Base-by-base conservation (phyloP, 2,113 vertebrate genomes). In the Melanostigma gelatinosum region DNA sequence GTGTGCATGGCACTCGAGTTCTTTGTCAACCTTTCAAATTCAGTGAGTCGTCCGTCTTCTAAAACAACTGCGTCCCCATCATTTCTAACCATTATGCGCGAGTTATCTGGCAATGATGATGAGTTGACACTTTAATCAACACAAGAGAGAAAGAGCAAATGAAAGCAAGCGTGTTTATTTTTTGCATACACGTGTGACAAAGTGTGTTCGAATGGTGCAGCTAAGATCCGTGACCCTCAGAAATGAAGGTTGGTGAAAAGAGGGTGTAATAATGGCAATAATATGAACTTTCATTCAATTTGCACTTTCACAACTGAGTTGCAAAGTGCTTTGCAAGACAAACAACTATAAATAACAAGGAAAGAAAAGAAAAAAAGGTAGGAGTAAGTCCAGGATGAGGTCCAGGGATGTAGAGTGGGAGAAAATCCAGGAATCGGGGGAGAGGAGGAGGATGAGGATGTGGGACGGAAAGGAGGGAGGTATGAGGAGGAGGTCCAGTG, bases 261-360 rank as follows among this genome's bases (percentile, higher is more conserved):
- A 79, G 34, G 0, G 22, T 18, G 81, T 69, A 68, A 75, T 66
- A 4, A 81, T 42, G 69, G 27, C n/a, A 40, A 44, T 27, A 34
- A 62, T 20, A 64, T 72, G 24, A 63, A 52, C 36, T 61, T 91
- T 91, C 84, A 90, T 88, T 91, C 4, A 80, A 65, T 69, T n/a
- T 76, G 32, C 22, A 75, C 32, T 74, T 77, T 54, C 46, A 46
- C 32, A 52, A 81, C 44, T 71, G 54, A 64, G 46, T 52, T 77
- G 69, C 61, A 89, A 71, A 72, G 13, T 38, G 32, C 24, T 72
- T 69, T 63, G 32, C 24, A 40, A 16, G 44, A 64, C 34, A 46
- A 79, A 8, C 12, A 58, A 75, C 50, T 38, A 38, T 64, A 8
- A 82, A 64, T 34, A 57, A 80, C 15, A 10, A 70, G 24, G 13